A percentile compares a stretch with the other conserved stretches of the same genome.
Conservation (phyloP, 2,113 vertebrate genomes). For the Elaphurus davidianus region DNA sequence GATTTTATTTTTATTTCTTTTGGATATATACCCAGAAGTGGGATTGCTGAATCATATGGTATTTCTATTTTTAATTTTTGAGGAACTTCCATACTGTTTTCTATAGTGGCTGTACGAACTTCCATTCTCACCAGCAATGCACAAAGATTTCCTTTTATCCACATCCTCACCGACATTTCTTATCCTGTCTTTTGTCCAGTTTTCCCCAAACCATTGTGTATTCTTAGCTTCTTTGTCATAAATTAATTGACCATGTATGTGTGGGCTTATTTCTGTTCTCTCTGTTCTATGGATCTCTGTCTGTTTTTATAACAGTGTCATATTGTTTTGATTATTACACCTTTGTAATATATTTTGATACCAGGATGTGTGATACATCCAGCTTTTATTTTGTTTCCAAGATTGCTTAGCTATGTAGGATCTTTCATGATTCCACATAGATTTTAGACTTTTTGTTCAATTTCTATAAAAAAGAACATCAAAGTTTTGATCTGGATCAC, state of each 20-base stretch:
- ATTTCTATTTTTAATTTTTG: neutral
- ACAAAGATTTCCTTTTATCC: neutral
- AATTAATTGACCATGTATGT: neutral
- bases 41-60: neutral
- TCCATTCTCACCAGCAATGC: neutral
- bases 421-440: neutral
- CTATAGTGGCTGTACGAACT: neutral
- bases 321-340: neutral
- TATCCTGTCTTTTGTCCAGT: neutral
- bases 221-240: neutral
- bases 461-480: neutral
- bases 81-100: neutral
- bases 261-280: neutral
- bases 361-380: neutral
- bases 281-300: neutral
- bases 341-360: neutral
- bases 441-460: neutral
- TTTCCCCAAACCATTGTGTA: neutral
- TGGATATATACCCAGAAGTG: neutral
- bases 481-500: neutral
- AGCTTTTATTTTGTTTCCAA: neutral
- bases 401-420: neutral
- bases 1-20: neutral
- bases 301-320: neutral
- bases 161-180: neutral